Base-by-base conservation (phyloP, 2,113 vertebrate species). In the Mobula birostris region DNA sequence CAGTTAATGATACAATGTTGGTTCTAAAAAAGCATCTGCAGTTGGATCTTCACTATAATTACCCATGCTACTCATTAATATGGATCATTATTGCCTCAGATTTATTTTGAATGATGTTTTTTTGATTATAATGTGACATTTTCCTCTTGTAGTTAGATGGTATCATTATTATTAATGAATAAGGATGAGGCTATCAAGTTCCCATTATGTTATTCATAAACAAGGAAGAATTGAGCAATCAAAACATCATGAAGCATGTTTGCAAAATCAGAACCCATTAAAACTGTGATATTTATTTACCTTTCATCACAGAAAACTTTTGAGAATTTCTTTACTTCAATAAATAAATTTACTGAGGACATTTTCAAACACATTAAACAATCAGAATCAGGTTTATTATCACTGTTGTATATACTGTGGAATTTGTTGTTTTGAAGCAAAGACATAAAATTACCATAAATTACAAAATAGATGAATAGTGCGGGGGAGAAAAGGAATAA, bases 141-240 rank as follows among this genome's bases (percentile, higher is more conserved):
- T 76, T 93, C 91, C 91, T 74, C 91, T 74, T 93, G 70, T 93
- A 76, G 68, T 93, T 93, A 93, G 70, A 66, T 76, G 70, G 68
- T 72, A 74, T 74, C 91, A 93, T 93, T 93, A 74, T 93, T 93
- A 93, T 93, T 93, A 93, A 93, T 93, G 91, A 93, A 74, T 93
- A 93, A 48, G 36, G 70, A 93, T 93, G 91, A 93, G 66, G 91
- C 91, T 36, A 76, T 93, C 91, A 93, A 93, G 91, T 93, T 93
- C 36, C 36, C 91, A 90, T 90, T 90, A 66, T 90, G 29, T 66
- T 90, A 7, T 63, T 66, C 85, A 66, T 90, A 66, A 68, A 90
- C 70, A 36, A 74, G 36, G 21, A 93, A 93, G 36, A 74, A 93
- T 56, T 48, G 63, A 74, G 91, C 70, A 74, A 72, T 93, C 91